These are phyloP conservation scores for Danio jaintianensis DNA, from an alignment of 2,797 vertebrate genomes.

Conservation along the genomic window DNA sequence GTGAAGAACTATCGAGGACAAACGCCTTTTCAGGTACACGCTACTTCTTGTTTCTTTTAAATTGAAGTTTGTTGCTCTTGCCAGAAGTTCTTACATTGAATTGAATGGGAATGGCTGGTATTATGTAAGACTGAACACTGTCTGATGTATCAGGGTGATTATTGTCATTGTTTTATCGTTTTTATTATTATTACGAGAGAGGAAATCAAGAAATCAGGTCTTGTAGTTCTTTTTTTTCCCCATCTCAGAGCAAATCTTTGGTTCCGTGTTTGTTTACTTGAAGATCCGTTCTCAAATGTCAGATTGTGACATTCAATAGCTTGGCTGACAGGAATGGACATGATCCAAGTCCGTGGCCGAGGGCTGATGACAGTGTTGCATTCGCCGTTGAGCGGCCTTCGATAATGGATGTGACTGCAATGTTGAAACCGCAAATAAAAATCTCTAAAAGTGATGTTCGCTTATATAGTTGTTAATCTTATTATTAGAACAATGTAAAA, in stretches of 20 bases:
- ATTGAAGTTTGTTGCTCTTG: too few species aligned
- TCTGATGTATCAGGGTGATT: too few species aligned
- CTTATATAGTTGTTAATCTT: slow-evolving; percentile 6
- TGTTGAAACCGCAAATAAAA: neutral
- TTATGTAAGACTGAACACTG: too few species aligned
- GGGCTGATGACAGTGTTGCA: slow-evolving; percentile 29
- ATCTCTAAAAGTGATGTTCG: neutral
- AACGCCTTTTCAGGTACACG: slow-evolving; percentile 86
- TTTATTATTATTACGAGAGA: neutral
- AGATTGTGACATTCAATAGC: slow-evolving; percentile 41
- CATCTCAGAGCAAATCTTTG: neutral
- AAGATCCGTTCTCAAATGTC: slow-evolving; percentile 34
- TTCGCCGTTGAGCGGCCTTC: slow-evolving; percentile 20
- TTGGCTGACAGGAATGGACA: slow-evolving; percentile 42
- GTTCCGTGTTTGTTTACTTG: slow-evolving; percentile 18
- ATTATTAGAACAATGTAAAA: neutral
- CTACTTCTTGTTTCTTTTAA: neutral
- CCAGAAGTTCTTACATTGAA: too few species aligned
- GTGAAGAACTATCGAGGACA: slow-evolving; percentile 88
- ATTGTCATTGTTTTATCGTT: too few species aligned
- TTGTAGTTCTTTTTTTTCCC: neutral
- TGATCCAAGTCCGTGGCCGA: slow-evolving; percentile 31
- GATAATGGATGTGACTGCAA: neutral
- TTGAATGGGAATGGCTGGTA: too few species aligned
- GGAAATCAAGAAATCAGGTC: neutral